A percentile compares a stretch with the other conserved stretches of the same genome.
Conservation (phyloP, 2,888 invertebrate genomes). For the Drosophila birchii region DNA sequence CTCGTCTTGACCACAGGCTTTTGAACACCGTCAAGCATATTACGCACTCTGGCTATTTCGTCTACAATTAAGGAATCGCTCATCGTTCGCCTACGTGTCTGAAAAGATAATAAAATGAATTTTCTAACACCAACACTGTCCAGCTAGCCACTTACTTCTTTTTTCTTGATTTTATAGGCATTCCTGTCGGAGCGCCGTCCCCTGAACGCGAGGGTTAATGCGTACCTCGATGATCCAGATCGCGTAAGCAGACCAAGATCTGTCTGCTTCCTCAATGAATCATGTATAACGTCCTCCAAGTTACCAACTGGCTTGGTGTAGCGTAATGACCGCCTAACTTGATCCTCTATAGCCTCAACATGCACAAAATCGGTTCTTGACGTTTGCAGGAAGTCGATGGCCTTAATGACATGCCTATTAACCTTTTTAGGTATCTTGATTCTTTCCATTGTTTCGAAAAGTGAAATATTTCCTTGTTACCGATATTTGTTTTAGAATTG, state of each 20-base stretch:
- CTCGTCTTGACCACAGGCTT: not conserved
- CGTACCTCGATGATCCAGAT: not conserved
- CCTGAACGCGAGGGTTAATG: not conserved
- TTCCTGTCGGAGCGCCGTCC: not conserved
- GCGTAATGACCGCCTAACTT: not conserved
- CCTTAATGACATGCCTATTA: conserved; percentile 14
- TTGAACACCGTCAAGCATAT: conserved; percentile 2
- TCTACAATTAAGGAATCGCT: conserved; percentile 11
- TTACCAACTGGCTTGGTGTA: not conserved
- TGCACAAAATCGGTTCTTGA: not conserved
- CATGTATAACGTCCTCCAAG: not conserved
- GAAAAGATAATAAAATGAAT: not conserved
- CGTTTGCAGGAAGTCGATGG: conserved; percentile 8
- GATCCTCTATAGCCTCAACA: not conserved
- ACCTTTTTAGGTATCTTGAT: conserved; percentile 7
- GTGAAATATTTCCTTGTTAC: not conserved
- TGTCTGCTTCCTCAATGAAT: conserved; percentile 7
- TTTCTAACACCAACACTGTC: not conserved
- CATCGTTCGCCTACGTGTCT: not conserved
- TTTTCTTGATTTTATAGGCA: too few relatives aligned
- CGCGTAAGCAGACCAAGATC: conserved; percentile 1
- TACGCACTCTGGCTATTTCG: conserved; percentile 6
- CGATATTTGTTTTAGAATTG: not conserved
- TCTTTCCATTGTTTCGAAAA: not conserved
- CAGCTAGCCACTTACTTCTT: not conserved